Evolutionary conservation across 2,888 invertebrate species (phyloP).

Genomic region (Junonia oenone): DNA sequence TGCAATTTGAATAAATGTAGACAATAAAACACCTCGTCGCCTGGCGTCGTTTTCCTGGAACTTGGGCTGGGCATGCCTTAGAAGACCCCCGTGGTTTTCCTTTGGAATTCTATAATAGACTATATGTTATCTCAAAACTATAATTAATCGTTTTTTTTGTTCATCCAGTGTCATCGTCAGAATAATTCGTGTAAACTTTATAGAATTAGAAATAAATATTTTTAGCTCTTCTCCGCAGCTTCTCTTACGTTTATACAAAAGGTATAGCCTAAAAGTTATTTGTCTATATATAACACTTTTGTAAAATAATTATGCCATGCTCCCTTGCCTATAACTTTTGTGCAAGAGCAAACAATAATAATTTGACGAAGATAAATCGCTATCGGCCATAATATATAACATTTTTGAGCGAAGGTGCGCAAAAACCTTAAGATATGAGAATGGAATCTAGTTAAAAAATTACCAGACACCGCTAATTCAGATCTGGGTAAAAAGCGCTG

Average conservation of each 20-base stretch:
- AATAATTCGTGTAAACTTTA: not conserved
- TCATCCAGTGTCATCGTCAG: not conserved
- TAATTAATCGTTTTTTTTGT: constrained; percentile 18
- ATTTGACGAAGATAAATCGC: too few relatives aligned
- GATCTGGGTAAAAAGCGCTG: constrained; percentile 1
- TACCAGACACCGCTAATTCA: constrained; percentile 4
- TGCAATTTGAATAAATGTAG: constrained; percentile 9
- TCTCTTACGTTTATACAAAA: too few relatives aligned
- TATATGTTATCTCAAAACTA: constrained; percentile 19
- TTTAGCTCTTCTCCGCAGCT: too few relatives aligned
- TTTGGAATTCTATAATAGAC: constrained; percentile 28
- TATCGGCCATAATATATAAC: too few relatives aligned
- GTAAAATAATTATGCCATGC: too few relatives aligned
- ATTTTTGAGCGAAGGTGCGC: not conserved
- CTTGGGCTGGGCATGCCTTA: constrained; percentile 16
- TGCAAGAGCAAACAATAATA: too few relatives aligned
- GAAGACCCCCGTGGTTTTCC: constrained; percentile 25
- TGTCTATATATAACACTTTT: too few relatives aligned
- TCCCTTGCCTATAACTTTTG: too few relatives aligned
- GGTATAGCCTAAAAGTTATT: too few relatives aligned
- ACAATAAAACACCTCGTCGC: constrained; percentile 22
- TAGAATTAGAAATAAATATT: not conserved
- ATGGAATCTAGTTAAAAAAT: not conserved
- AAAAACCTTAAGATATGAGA: not conserved
- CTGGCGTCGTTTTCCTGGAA: constrained; percentile 25